These are phyloP conservation scores for Rhopilema esculentum DNA, from an alignment of 30 jellyfish, hydroid and myxozoan genomes.

Conservation along the genomic window DNA sequence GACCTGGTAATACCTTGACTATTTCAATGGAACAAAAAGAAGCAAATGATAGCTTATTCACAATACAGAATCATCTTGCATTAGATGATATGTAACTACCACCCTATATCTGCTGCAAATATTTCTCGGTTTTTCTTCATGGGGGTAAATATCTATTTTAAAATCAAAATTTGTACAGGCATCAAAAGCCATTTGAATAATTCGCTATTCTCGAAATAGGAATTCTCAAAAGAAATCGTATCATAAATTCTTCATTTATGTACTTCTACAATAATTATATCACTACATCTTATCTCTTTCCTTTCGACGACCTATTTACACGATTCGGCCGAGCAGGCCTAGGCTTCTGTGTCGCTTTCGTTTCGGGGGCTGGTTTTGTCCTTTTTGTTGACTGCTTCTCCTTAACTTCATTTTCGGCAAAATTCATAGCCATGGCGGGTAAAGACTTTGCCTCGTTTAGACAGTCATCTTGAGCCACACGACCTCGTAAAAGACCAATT, in stretches of 20 bases:
- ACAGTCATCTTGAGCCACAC: constrained; percentile 1
- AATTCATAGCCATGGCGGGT: constrained; percentile 60
- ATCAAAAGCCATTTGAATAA: too few species aligned
- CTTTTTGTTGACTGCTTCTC: not conserved
- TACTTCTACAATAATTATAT: not conserved
- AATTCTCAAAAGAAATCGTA: not conserved
- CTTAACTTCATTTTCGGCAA: not conserved
- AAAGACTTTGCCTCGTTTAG: constrained; percentile 31
- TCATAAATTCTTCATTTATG: not conserved
- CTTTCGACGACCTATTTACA: constrained; percentile 10
- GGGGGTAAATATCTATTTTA: too few species aligned
- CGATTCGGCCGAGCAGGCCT: constrained; percentile 44
- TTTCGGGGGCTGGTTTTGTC: constrained; percentile 11
- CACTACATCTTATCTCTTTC: not conserved
- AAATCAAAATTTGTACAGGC: too few species aligned
- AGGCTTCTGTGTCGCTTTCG: constrained; percentile 22
- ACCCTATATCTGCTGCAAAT: too few species aligned
- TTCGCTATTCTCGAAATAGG: too few species aligned
- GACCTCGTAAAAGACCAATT: constrained; percentile 7
- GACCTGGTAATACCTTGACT: too few species aligned
- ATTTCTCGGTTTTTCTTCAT: too few species aligned
- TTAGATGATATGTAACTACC: too few species aligned
- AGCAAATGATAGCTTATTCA: too few species aligned
- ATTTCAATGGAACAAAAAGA: too few species aligned
- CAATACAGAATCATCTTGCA: too few species aligned